These are phyloP conservation scores for Asarcornis scutulata DNA, from an alignment of 2,113 vertebrate genomes.

Conservation along the genomic window DNA sequence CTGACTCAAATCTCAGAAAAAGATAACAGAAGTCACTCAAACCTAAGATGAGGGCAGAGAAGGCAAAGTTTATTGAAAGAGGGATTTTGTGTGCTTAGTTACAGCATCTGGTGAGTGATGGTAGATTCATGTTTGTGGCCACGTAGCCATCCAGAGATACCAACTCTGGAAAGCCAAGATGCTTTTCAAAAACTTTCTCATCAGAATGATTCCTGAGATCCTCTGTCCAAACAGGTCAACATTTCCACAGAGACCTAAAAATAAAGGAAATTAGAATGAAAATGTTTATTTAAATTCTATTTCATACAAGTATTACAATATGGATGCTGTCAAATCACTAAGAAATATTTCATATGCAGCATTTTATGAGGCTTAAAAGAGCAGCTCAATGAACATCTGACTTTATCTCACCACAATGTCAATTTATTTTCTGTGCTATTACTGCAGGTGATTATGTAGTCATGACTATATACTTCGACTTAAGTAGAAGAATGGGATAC, in stretches of 20 bases:
- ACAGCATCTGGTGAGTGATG: not conserved
- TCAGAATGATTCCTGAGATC: not conserved
- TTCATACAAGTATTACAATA: not conserved
- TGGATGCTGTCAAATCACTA: not conserved
- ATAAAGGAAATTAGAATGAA: not conserved
- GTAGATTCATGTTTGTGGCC: not conserved
- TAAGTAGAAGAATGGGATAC: conserved; percentile 96
- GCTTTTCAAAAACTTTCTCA: not conserved
- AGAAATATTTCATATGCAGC: not conserved
- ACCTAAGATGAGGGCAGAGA: not conserved
- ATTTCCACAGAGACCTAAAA: not conserved
- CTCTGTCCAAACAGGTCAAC: not conserved
- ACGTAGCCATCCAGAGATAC: not conserved
- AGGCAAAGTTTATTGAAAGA: not conserved
- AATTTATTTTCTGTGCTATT: conserved; percentile 31
- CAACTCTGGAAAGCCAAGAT: not conserved
- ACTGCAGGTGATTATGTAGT: conserved; percentile 92
- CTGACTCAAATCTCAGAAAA: not conserved
- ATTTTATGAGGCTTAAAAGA: not conserved
- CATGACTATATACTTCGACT: conserved; percentile 96
- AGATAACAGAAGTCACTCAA: not conserved
- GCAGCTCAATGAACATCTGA: not conserved
- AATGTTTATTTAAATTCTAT: not conserved
- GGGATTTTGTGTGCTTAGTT: not conserved
- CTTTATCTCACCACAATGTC: not conserved